These are phyloP conservation scores for Chaunax sp. DNA, from an alignment of 2,797 vertebrate species.

Conservation along the genomic window DNA sequence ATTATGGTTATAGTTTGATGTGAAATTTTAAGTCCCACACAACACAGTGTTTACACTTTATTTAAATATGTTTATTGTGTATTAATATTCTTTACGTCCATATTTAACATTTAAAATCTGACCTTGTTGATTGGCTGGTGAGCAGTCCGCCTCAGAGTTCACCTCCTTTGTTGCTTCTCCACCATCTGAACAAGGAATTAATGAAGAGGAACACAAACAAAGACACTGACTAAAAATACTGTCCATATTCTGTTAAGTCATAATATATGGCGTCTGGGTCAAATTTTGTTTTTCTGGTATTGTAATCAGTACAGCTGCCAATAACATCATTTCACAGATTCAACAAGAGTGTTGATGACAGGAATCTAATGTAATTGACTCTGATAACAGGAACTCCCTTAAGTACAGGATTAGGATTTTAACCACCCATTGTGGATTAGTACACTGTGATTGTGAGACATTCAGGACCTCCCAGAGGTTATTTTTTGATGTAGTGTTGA, in stretches of 20 bases:
- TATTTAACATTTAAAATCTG: background rate
- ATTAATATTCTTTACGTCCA: background rate
- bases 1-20: background rate
- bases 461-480: no score
- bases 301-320: background rate
- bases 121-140: conserved; percentile 7
- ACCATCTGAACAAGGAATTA: conserved; percentile 17
- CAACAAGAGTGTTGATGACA: background rate
- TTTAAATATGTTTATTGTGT: background rate
- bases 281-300: no score
- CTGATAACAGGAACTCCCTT: no score
- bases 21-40: background rate
- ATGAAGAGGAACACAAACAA: background rate
- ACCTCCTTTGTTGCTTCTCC: background rate
- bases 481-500: no score
- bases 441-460: no score
- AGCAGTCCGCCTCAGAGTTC: background rate
- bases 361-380: no score
- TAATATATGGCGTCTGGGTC: no score
- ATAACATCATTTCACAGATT: background rate
- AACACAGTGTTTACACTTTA: background rate
- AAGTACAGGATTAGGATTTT: no score
- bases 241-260: background rate
- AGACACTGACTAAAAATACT: background rate
- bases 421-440: no score